Evolutionary conservation across 2,888 invertebrate genomes (phyloP), one percentile per base, ranked within the genome.

Genomic region (Philereme transversata): DNA sequence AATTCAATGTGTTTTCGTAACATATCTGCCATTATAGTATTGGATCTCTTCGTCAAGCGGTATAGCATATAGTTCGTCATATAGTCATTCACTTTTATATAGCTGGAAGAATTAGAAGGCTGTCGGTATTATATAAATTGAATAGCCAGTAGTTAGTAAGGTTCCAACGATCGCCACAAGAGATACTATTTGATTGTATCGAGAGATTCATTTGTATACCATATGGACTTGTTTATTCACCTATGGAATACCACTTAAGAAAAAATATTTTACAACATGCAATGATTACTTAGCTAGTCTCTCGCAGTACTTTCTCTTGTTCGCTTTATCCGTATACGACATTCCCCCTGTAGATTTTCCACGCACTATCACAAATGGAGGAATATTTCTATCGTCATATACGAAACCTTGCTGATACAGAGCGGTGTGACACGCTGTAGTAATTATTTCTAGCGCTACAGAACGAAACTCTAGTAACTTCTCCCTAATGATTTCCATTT

Each of bases 241-340:
- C 22, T 22, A 22, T n/a, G n/a, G n/a, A n/a, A n/a, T n/a, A n/a
- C n/a, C n/a, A n/a, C n/a, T n/a, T n/a, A n/a, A n/a, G n/a, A n/a
- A 40, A 40, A 22, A 22, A 22, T 2, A 22, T 22, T 22, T 3
- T 1, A 40, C 8, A 40, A 40, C 7, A 51, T 81, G 11, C 6
- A 22, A 45, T 22, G 10, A 5, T 44, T 90, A 97, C 97, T 96
- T 94, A 43, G 97, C 95, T 3, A 98, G 90, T 64, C 97, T 91
- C 77, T 94, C 94, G 78, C 97, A 97, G 79, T 96, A 96, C 70
- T 95, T 94, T 66, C 96, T 93, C 78, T 98, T 98, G 73, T 95
- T 95, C 0, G 97, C 96, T 76, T 97, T 97, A 76, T 97, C 97
- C 51, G 97, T 97, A 79, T 97, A 98, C 4, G 97, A 96, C 94